Evolutionary conservation across 1,140 invertebrate genomes (phyloP), one percentile per base, ranked within the genome.

Genomic region (Glomeris maerens): DNA sequence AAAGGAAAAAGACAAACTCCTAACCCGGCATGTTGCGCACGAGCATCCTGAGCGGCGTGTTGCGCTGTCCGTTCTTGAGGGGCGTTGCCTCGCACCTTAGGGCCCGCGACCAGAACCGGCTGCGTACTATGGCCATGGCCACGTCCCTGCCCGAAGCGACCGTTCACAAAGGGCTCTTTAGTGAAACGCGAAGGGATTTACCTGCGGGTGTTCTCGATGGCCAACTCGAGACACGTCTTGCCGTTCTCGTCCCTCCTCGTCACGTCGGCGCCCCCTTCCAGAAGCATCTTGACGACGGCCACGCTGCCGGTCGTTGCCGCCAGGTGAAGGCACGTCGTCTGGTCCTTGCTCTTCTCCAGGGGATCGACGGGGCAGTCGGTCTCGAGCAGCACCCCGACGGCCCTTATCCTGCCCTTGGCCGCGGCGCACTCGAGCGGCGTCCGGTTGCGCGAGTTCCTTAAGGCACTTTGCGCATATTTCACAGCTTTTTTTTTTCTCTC

Each of bases 391-490:
- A 66, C 56, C 47, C 61, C 57, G 27, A 60, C 62, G 14, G 65
- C 66, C 21, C 66, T 64, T 10, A 63, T 58, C 62, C 64, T 66
- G 5, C 72, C 72, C 44, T 64, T 66, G 10, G 67, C 61, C 14
- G 71, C 69, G 23, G 72, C 71, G 61, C 70, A 70, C 59, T 73
- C 70, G 13, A 74, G 60, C 29, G 72, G 64, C 3, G 72, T 73
- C 71, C 70, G 73, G 25, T 66, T 49, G 22, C 64, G 64, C 41
- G 61, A 64, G 57, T 72, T 72, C 29, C 67, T 68, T 41, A 38
- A 45, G 3, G n/a, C n/a, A n/a, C n/a, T n/a, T n/a, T n/a, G n/a
- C n/a, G n/a, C n/a, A n/a, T n/a, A n/a, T n/a, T n/a, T n/a, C n/a
- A n/a, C n/a, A n/a, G n/a, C n/a, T n/a, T n/a, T n/a, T n/a, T n/a